Evolutionary conservation across 2,888 invertebrate genomes (phyloP), one percentile per base, ranked within the genome.

Genomic region (Parnassius mnemosyne): DNA sequence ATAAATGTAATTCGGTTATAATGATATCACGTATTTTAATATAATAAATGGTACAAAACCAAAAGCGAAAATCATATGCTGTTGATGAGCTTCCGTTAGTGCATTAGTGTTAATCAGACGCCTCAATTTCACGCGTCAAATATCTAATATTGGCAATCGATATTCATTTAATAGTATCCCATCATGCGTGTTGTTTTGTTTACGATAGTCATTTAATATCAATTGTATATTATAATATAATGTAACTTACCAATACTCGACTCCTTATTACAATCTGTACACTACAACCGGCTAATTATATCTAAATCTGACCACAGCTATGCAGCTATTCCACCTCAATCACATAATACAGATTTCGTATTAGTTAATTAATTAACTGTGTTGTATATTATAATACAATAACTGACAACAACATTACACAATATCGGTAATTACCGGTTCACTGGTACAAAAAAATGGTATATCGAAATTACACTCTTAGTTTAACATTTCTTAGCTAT

Each of bases 231-330:
- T 41, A 57, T 52, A 47, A 56, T 53, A 53, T 57, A 49, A 2
- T 51, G 42, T 25, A 42, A 53, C 41, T 57, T 47, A 46, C 55
- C 57, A 53, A 9, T 53, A 53, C 52, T 47, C 49, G 49, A 62
- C 49, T 12, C 25, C 53, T 62, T 53, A 49, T 54, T 44, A 57
- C 53, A 50, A 49, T 58, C 12, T 13, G 41, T 46, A 46, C 46
- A 46, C 13, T 57, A 58, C 58, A 63, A 52, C 58, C 12, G n/a
- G 25, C 46, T 59, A 63, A 63, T 63, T 63, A 59, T 55, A 59
- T 55, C 63, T 55, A 59, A 63, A 59, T 58, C 63, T 63, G 55
- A 63, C 63, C 63, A 43, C 59, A 63, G 43, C 59, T 55, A 59
- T 63, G 51, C 59, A 34, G 42, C 52, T 42, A 59, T 55, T 63